Evolutionary conservation across 2,113 vertebrate genomes (phyloP), one percentile per base, ranked within the genome.

Genomic region (Actenoides hombroni): DNA sequence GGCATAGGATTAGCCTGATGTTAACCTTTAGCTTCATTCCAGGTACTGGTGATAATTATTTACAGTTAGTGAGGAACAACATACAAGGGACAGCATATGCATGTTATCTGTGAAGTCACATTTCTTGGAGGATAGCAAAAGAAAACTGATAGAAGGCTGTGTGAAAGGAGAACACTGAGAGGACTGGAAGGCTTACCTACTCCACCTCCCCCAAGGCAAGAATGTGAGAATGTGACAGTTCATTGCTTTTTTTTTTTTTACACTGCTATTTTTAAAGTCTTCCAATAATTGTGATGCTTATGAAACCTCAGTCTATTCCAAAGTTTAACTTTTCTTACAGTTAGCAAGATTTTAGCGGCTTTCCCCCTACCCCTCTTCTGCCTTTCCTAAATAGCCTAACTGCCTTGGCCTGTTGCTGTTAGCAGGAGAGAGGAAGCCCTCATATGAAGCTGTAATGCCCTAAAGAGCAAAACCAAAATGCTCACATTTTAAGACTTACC

Each of bases 401-500:
- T 78, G 60, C 14, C 9, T 71, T 85, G 2, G 1, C 6, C 16
- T 53, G n/a, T 26, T 73, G 25, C 40, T 84, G 56, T 35, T 31
- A 60, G 37, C 10, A 68, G 12, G 7, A 73, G 12, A 56, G 39
- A 64, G 19, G 33, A 60, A 94, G 29, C 13, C 11, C 2, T 25
- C n/a, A 35, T 4, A 31, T 1, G 6, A 60, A 75, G n/a, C 2
- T 5, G 2, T 14, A 71, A 31, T 14, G 17, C 46, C 60, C 5
- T 10, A 5, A 79, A 85, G 5, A 53, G 9, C 23, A 92, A 57
- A 73, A 25, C 56, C 16, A 79, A 61, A 92, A 88, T 39, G 13
- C 9, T 83, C 61, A 65, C 8, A 37, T 61, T 91, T 57, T 17
- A 83, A 73, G 23, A 96, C 98, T 98, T 98, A 99, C 99, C 98